phyloP scores from a whole-genome alignment of 2,113 vertebrate species.

The Conger conger region DNA sequence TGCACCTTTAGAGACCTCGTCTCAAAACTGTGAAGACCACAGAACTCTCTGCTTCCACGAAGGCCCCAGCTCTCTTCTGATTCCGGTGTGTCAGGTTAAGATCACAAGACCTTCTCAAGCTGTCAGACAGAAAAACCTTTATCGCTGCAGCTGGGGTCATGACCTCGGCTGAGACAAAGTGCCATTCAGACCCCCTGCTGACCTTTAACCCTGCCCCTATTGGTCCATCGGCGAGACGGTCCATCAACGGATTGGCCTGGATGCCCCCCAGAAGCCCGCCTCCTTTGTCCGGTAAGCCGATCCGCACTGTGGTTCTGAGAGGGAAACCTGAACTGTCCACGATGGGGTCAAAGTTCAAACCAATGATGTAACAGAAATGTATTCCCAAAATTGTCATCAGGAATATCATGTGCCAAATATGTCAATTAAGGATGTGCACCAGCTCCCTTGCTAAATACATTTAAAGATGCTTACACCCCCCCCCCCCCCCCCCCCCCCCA shows the following conservation, averaged over 20 bases:
- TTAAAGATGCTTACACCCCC: neutral
- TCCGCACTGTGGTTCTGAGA: neutral
- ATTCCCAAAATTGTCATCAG: slow-evolving; percentile 32
- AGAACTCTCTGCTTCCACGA: neutral
- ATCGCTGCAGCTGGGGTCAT: neutral
- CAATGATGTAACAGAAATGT: slow-evolving; percentile 43
- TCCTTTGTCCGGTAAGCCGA: slow-evolving; percentile 35
- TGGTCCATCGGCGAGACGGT: neutral
- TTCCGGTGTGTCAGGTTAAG: neutral
- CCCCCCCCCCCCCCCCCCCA: neutral
- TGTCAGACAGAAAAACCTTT: neutral
- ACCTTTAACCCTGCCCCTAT: neutral
- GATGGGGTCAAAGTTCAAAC: slow-evolving; percentile 42
- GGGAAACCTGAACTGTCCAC: slow-evolving; percentile 20
- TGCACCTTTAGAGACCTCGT: neutral
- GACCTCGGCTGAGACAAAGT: slow-evolving; percentile 1
- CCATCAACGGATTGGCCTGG: neutral
- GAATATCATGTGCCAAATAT: slow-evolving; percentile 38
- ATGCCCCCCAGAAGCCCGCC: neutral
- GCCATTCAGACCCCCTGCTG: slow-evolving; percentile 7
- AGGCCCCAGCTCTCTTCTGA: neutral
- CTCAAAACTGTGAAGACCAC: neutral
- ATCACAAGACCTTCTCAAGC: neutral
- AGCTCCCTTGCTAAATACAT: neutral
- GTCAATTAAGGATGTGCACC: slow-evolving; percentile 7